Base-by-base conservation (phyloP, 2,888 invertebrate genomes). In the Drosophila lutescens region DNA sequence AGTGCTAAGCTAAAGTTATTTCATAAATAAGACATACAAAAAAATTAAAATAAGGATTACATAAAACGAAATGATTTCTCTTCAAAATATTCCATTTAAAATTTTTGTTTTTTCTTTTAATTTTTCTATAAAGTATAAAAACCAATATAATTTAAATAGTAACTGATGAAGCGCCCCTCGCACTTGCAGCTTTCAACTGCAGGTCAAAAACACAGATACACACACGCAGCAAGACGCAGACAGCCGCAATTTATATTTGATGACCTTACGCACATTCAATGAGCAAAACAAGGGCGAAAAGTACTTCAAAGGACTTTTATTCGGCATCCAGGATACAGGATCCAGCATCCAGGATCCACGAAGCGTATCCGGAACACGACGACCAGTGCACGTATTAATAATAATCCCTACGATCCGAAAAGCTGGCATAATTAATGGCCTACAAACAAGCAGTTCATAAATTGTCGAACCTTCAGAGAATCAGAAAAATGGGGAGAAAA, bases 401-500 rank as follows among this genome's bases (percentile, higher is more conserved):
- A 65, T 65, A 66, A 47, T 65, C 66, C 49, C 66, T 10, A 5
- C 51, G 46, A 47, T 65, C 47, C 54, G 41, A 68, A 68, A 56
- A 68, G 51, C 68, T n/a, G 50, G 17, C 50, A 68, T 68, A 57
- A 68, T 66, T 26, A 66, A 66, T 66, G 46, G 34, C 32, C 7
- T 13, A 30, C 15, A 32, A 54, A 54, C 12, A 26, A 40, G 15
- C n/a, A 40, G 40, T 38, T 26, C 30, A 50, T 54, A 82, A 63
- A 47, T 41, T 41, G 10, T 32, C 9, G 13, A 32, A 38, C 15
- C 26, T 15, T 63, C 56, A 70, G 68, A 63, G 13, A 46, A 55
- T 60, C 72, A 63, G 59, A 53, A 65, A 57, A 78, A 77, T 13
- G 23, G n/a, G 4, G 55, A 73, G 79, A 63, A 66, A 68, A 65